Conservation (phyloP, 2,797 vertebrate genomes). For the Chelidonichthys spinosus region DNA sequence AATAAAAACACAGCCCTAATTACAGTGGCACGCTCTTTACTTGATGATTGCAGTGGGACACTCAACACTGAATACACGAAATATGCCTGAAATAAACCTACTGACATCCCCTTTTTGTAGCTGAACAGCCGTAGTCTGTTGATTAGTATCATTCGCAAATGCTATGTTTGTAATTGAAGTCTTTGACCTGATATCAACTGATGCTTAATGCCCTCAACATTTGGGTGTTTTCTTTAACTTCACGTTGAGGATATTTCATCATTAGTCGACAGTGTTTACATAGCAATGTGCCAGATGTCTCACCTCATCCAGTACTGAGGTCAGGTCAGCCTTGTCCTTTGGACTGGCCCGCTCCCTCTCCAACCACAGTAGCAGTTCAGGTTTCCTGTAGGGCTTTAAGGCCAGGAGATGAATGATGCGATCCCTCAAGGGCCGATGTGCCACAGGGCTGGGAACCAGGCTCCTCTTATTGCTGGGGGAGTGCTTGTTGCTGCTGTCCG, state of each 20-base stretch:
- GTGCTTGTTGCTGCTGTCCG: conserved; percentile 78
- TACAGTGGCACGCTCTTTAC: conserved; percentile 67
- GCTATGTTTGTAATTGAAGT: conserved; percentile 18
- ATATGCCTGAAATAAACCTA: conserved; percentile 65
- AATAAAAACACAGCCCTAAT: conserved; percentile 80
- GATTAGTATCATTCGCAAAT: conserved; percentile 22
- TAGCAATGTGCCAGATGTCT: conserved; percentile 53
- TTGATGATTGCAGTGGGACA: conserved; percentile 68
- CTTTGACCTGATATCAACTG: not conserved
- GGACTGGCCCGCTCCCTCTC: conserved; percentile 79
- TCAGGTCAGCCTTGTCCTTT: conserved; percentile 82
- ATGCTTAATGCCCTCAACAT: not conserved
- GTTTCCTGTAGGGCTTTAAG: conserved; percentile 84
- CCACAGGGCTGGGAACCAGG: conserved; percentile 71
- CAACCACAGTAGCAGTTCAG: conserved; percentile 84
- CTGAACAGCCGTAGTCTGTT: conserved; percentile 7
- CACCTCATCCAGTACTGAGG: conserved; percentile 85
- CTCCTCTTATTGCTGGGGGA: conserved; percentile 84
- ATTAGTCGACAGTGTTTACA: conserved; percentile 19
- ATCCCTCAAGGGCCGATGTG: conserved; percentile 81
- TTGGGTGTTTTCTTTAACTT: conserved; percentile 2
- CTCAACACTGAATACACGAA: conserved; percentile 70
- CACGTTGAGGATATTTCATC: conserved; percentile 11
- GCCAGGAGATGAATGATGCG: conserved; percentile 84
- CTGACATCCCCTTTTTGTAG: conserved; percentile 40